Evolutionary conservation across 2,888 invertebrate genomes (phyloP).

Genomic region (Trimorus sp.): DNA sequence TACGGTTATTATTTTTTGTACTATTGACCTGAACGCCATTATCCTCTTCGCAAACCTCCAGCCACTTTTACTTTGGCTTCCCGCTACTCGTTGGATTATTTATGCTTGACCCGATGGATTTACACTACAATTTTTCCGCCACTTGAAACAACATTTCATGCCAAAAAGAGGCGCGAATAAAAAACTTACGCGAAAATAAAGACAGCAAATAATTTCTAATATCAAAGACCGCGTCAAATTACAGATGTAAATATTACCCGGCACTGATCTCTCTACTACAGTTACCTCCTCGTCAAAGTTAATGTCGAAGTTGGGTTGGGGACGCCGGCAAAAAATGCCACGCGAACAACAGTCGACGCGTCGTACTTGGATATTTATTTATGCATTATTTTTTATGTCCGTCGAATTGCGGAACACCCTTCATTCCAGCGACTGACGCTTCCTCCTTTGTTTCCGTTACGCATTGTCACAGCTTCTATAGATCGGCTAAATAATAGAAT

Average conservation of each 20-base stretch:
- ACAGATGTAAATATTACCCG: slow-evolving; percentile 2
- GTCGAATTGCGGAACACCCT: slow-evolving; percentile 46
- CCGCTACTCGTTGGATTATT: too few species aligned
- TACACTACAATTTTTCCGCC: too few species aligned
- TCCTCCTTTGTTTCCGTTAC: slow-evolving; percentile 53
- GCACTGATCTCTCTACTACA: neutral
- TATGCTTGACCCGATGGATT: too few species aligned
- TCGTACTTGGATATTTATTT: slow-evolving; percentile 43
- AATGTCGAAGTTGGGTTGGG: neutral
- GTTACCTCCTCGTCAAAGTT: neutral
- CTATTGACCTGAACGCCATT: too few species aligned
- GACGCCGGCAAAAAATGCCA: neutral
- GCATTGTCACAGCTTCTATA: slow-evolving; percentile 61
- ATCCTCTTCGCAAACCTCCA: too few species aligned
- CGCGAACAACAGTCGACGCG: neutral
- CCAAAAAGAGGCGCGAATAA: slow-evolving; percentile 12
- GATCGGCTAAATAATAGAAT: slow-evolving; percentile 55
- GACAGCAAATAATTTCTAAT: slow-evolving; percentile 19
- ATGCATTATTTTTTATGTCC: slow-evolving; percentile 52
- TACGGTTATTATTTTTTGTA: too few species aligned
- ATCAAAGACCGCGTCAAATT: slow-evolving; percentile 18
- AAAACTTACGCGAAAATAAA: slow-evolving; percentile 16
- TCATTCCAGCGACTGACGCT: slow-evolving; percentile 54
- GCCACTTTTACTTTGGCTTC: too few species aligned
- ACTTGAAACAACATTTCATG: slow-evolving; percentile 33